Percentiles rank a stretch among this genome's conserved stretches.
phyloP scores from a whole-genome alignment of 2,888 invertebrate species.

The Caenorhabditis wallacei region DNA sequence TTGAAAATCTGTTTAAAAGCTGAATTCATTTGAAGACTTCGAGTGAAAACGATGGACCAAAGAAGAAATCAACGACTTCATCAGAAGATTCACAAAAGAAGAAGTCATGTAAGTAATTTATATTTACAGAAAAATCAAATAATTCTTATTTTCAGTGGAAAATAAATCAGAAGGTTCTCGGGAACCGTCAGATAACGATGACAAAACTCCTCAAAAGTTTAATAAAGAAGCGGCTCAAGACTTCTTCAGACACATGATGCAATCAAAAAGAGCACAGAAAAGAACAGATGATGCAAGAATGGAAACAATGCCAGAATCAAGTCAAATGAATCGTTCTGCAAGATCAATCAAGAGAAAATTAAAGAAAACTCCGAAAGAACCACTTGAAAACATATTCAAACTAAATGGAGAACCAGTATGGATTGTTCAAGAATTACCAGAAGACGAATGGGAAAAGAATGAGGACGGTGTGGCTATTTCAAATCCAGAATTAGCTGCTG shows the following conservation, averaged over 20 bases:
- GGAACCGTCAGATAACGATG: slow-evolving; percentile 12
- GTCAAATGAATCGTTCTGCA: slow-evolving; percentile 20
- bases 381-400: slow-evolving; percentile 13
- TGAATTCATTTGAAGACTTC: slow-evolving; percentile 6
- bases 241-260: slow-evolving; percentile 21
- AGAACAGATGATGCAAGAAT: slow-evolving; percentile 27
- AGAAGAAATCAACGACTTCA: not conserved
- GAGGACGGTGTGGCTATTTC: slow-evolving; percentile 2
- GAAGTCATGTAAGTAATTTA: slow-evolving; percentile 2
- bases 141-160: slow-evolving; percentile 33
- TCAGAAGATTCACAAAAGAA: not conserved
- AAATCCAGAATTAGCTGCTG: slow-evolving; percentile 27
- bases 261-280: slow-evolving; percentile 6
- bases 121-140: not conserved
- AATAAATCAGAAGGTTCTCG: slow-evolving; percentile 28
- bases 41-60: slow-evolving; percentile 23
- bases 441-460: not conserved
- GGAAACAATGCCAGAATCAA: slow-evolving; percentile 52
- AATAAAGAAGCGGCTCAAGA: slow-evolving; percentile 14
- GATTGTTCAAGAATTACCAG: slow-evolving; percentile 11
- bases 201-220: slow-evolving; percentile 13
- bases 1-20: too few species aligned
- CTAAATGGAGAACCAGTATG: slow-evolving; percentile 44
- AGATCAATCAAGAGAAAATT: slow-evolving; percentile 14
- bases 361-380: not conserved